These are phyloP conservation scores for Channallabes apus DNA, from an alignment of 2,797 vertebrate species.

Conservation along the genomic window DNA sequence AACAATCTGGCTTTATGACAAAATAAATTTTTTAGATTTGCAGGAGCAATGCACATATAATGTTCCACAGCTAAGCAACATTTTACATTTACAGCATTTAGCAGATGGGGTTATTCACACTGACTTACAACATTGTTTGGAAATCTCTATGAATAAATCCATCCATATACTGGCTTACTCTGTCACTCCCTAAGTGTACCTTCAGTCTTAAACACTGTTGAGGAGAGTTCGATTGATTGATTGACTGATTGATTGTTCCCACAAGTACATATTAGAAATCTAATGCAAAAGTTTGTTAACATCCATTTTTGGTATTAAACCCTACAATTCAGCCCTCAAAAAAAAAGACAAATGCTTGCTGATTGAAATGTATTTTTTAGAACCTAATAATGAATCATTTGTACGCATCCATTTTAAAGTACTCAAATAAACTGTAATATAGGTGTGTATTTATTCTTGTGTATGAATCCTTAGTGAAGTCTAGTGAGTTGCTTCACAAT, in stretches of 20 bases:
- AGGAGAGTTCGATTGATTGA: too few species aligned
- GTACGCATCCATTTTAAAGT: background rate
- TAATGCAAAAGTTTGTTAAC: background rate
- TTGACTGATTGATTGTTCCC: too few species aligned
- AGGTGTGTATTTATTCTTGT: background rate
- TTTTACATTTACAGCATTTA: too few species aligned
- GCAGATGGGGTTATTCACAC: too few species aligned
- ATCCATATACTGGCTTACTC: too few species aligned
- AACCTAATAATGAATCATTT: background rate
- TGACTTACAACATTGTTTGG: too few species aligned
- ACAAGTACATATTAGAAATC: background rate
- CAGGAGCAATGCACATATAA: background rate
- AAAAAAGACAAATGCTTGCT: background rate
- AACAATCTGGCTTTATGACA: background rate
- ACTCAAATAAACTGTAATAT: background rate
- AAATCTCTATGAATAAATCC: too few species aligned
- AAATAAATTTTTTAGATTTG: background rate
- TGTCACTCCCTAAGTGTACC: too few species aligned
- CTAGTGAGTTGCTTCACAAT: constrained; percentile 13
- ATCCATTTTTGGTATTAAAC: background rate
- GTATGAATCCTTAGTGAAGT: background rate
- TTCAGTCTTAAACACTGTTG: too few species aligned
- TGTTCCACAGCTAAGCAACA: background rate
- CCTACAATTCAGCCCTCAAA: background rate
- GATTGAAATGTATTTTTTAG: background rate